Percentiles rank a stretch among this genome's conserved stretches.
These are phyloP conservation scores for Xyliphius kryptos DNA, from an alignment of 2,113 vertebrate species.

Conservation along the genomic window DNA sequence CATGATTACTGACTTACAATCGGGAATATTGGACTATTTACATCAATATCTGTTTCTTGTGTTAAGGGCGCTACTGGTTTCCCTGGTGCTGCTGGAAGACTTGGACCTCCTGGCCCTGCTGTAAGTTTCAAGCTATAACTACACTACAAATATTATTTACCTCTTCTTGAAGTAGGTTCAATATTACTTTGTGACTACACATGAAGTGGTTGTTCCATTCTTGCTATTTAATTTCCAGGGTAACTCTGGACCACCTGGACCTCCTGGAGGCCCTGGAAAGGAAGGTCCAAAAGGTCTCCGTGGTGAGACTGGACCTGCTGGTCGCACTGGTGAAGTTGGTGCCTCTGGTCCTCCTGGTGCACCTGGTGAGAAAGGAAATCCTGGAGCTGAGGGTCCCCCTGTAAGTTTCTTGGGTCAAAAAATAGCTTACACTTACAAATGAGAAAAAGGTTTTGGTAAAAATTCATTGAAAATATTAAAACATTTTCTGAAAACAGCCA, in stretches of 20 bases:
- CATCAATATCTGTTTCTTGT: constrained; percentile 19
- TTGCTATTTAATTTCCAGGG: constrained; percentile 64
- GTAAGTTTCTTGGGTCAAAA: constrained; percentile 73
- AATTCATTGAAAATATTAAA: too few relatives aligned
- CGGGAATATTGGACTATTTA: too few relatives aligned
- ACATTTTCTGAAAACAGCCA: too few relatives aligned
- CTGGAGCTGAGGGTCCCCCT: constrained; percentile 76
- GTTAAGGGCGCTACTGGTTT: constrained; percentile 86
- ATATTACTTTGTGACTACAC: too few relatives aligned
- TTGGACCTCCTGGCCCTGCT: constrained; percentile 87
- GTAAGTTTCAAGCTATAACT: too few relatives aligned
- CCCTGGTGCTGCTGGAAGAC: constrained; percentile 82
- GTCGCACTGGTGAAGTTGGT: constrained; percentile 83
- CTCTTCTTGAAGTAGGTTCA: too few relatives aligned
- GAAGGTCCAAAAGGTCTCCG: constrained; percentile 90
- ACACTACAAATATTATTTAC: too few relatives aligned
- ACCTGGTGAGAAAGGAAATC: constrained; percentile 84
- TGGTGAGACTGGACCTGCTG: constrained; percentile 88
- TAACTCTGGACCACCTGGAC: constrained; percentile 79
- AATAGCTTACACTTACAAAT: too few relatives aligned
- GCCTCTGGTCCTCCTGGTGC: constrained; percentile 76
- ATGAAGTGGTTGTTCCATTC: too few relatives aligned
- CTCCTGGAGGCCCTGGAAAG: constrained; percentile 83
- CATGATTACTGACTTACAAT: too few relatives aligned
- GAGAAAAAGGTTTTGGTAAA: too few relatives aligned